Evolutionary conservation across 2,113 vertebrate species (phyloP).

Genomic region (Corythaeola cristata): DNA sequence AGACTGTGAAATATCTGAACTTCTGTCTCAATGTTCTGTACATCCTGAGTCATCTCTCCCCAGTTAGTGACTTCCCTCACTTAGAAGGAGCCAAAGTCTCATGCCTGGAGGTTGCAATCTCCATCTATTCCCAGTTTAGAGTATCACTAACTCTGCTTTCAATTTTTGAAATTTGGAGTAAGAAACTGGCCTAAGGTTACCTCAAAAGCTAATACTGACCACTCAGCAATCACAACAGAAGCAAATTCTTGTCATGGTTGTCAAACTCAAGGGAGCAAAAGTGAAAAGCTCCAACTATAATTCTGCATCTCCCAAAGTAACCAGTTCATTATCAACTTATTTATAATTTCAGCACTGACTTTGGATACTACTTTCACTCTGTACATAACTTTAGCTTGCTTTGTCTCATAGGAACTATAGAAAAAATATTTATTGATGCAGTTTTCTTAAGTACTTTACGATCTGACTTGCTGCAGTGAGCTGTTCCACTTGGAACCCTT

Average conservation of each 20-base stretch:
- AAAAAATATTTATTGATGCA: neutral
- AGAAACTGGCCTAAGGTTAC: neutral
- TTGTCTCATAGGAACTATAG: neutral
- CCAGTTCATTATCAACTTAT: neutral
- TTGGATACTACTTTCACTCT: neutral
- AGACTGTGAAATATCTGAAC: neutral
- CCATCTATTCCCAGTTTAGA: neutral
- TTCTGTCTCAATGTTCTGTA: neutral
- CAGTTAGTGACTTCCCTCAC: neutral
- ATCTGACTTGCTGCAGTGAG: neutral
- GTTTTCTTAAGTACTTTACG: neutral
- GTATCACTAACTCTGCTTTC: neutral
- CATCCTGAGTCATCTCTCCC: neutral
- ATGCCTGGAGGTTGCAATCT: neutral
- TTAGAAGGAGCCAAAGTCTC: neutral
- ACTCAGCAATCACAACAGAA: neutral
- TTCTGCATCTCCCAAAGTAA: neutral
- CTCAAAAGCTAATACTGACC: neutral
- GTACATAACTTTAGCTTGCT: neutral
- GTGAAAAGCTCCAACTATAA: neutral
- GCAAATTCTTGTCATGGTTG: neutral
- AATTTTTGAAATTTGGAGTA: neutral
- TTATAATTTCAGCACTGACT: neutral
- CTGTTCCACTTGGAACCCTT: fast-evolving
- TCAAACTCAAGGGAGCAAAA: neutral